Evolutionary conservation across 2,797 vertebrate genomes (phyloP), one percentile per base, ranked within the genome.

Genomic region (Phalanger gymnotis): DNA sequence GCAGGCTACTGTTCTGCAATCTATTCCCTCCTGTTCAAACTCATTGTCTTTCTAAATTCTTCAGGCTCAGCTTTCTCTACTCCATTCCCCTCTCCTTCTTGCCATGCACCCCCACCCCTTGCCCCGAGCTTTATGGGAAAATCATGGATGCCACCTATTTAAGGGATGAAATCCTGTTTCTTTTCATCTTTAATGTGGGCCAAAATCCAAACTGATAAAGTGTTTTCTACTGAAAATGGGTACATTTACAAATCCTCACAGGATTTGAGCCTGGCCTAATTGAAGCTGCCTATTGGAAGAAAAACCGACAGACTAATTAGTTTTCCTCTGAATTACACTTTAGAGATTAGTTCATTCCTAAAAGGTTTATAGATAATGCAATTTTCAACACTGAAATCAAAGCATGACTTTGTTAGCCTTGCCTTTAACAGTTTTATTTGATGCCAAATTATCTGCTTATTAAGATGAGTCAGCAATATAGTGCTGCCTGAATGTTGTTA

Each of bases 401-500:
- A 73, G 9, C 30, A 51, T 91, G n/a, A 89, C 25, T 95, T 30
- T 28, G 56, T 95, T 96, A 93, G 53, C 53, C 92, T 94, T 94
- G 58, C 58, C 13, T 96, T 96, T 66, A 90, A 93, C 81, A 16
- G 53, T 81, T 87, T 55, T 94, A 52, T 51, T 56, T 91, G 90
- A 94, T 73, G 47, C 61, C 81, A 30, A 92, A 55, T 94, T 96
- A 94, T 58, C 54, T 93, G 54, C 52, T 91, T 89, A 7, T 87
- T 87, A 87, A 87, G 73, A 87, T 95, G 87, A 96, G 58, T 93
- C 92, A 96, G 87, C 61, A 28, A 61, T 25, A 53, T 16, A 10
- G 34, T 93, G 10, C 34, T 92, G 5, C 52, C 73, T 54, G 91
- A 96, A 94, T 95, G 90, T 34, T 94, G 11, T 96, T 94, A 31